Percentiles rank a stretch among this genome's conserved stretches.
Evolutionary conservation across 2,113 vertebrate species (phyloP).

Genomic region (Gallinago paraguaiae): DNA sequence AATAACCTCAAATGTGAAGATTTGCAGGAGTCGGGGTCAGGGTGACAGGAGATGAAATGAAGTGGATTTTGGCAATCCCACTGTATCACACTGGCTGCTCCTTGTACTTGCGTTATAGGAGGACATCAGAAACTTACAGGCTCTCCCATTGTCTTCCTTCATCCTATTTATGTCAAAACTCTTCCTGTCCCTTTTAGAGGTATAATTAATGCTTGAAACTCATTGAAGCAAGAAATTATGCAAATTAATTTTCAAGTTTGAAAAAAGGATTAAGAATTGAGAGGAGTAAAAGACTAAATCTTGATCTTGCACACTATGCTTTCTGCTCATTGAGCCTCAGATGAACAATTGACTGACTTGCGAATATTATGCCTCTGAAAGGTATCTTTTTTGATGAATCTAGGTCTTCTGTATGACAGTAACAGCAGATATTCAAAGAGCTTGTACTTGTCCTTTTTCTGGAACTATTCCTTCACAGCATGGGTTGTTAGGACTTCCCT

Average conservation of each 20-base stretch:
- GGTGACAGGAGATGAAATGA: not conserved
- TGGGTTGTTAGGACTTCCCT: not conserved
- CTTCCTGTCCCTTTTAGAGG: not conserved
- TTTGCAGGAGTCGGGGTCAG: not conserved
- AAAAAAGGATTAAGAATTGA: constrained; percentile 11
- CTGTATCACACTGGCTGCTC: not conserved
- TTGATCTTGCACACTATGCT: not conserved
- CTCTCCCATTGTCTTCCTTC: not conserved
- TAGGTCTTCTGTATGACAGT: not conserved
- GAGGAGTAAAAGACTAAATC: not conserved
- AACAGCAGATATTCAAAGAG: not conserved
- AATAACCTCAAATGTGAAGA: not conserved
- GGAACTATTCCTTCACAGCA: not conserved
- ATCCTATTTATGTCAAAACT: not conserved
- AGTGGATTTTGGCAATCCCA: not conserved
- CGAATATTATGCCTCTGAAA: not conserved
- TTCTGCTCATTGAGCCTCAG: not conserved
- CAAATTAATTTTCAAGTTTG: constrained; percentile 36
- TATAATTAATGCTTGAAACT: constrained; percentile 14
- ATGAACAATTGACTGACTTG: not conserved
- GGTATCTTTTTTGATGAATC: not conserved
- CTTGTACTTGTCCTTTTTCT: not conserved
- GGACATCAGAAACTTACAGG: not conserved
- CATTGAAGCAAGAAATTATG: constrained; percentile 2
- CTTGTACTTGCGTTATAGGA: not conserved